Evolutionary conservation across 2,888 invertebrate species (phyloP).

Genomic region (Drosophila prostipennis): DNA sequence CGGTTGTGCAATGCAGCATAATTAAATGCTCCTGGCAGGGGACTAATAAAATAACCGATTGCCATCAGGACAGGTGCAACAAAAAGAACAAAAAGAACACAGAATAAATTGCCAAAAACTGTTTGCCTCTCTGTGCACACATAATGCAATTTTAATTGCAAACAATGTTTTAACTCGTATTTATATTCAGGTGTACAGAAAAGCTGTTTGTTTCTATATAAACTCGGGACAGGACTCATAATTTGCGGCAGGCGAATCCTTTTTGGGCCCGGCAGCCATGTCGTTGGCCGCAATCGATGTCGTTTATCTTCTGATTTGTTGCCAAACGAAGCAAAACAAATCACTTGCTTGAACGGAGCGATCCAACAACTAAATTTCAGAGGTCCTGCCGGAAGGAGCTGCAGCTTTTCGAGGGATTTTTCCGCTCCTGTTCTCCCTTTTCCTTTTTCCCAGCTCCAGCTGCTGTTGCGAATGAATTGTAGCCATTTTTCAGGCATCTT

Average conservation of each 20-base stretch:
- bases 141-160: conserved; percentile 68
- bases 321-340: conserved; percentile 77
- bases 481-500: conserved; percentile 74
- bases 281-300: conserved; percentile 75
- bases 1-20: conserved; percentile 59
- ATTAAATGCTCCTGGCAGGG: conserved; percentile 55
- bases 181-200: not conserved
- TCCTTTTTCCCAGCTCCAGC: conserved; percentile 14
- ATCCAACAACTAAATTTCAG: conserved; percentile 61
- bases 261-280: conserved; percentile 52
- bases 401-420: conserved; percentile 50
- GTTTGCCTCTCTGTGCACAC: conserved; percentile 10
- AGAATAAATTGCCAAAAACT: conserved; percentile 24
- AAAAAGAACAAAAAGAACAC: conserved; percentile 18
- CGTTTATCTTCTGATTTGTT: conserved; percentile 78
- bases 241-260: conserved; percentile 37
- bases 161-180: conserved; percentile 28
- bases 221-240: conserved; percentile 33
- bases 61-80: conserved; percentile 44
- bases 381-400: conserved; percentile 42
- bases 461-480: conserved; percentile 71
- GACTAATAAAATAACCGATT: conserved; percentile 45
- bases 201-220: not conserved
- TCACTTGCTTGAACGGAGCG: conserved; percentile 69
- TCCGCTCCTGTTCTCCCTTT: conserved; percentile 7